phyloP scores from a whole-genome alignment of 2,888 invertebrate genomes.

The Lithodes maja region DNA sequence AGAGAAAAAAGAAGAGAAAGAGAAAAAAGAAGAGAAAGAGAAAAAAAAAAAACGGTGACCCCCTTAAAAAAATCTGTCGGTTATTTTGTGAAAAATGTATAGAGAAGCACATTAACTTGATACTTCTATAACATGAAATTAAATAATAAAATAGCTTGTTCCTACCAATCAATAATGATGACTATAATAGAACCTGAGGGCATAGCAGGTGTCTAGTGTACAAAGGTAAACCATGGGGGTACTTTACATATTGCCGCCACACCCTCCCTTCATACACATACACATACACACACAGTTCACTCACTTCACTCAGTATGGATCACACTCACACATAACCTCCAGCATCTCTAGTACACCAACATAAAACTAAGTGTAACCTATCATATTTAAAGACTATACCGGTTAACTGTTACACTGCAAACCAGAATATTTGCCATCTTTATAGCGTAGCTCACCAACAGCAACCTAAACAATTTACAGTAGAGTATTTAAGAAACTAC shows the following conservation, averaged over 20 bases:
- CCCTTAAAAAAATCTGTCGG: too few species aligned
- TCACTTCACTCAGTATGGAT: background rate
- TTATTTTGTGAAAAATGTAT: too few species aligned
- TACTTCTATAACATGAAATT: too few species aligned
- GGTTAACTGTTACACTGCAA: background rate
- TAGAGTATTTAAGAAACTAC: too few species aligned
- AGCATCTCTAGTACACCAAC: background rate
- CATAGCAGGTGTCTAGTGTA: background rate
- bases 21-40: constrained; percentile 2
- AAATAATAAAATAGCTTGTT: too few species aligned
- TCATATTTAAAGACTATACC: background rate
- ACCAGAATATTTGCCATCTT: too few species aligned
- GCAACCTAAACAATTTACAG: too few species aligned
- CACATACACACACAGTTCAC: background rate
- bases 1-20: background rate
- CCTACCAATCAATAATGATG: too few species aligned
- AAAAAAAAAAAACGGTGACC: too few species aligned
- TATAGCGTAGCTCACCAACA: too few species aligned
- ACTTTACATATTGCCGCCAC: background rate
- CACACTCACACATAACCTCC: background rate
- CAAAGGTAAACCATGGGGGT: background rate
- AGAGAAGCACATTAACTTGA: too few species aligned
- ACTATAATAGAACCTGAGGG: background rate
- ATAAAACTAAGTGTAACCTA: background rate
- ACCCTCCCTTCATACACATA: background rate